These are phyloP conservation scores for Euschistus heros DNA, from an alignment of 1,140 invertebrate genomes.

Conservation along the genomic window DNA sequence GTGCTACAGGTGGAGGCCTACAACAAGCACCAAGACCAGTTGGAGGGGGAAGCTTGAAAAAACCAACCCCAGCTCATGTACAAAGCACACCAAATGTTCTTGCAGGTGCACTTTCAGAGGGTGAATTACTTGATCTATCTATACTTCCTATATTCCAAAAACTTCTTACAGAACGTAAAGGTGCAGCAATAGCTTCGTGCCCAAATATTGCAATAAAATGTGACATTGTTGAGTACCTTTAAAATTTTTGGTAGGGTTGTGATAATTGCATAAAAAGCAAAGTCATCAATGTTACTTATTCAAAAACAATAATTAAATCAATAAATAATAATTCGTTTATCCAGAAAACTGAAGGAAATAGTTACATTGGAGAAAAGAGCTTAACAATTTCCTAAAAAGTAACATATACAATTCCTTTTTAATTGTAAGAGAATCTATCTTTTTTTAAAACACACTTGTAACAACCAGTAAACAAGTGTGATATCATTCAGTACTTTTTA, in stretches of 20 bases:
- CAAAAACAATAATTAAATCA: no score
- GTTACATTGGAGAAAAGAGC: no score
- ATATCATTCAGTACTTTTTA: no score
- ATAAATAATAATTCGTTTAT: no score
- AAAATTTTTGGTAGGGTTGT: not conserved
- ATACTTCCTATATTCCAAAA: constrained; percentile 87
- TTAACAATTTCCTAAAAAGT: no score
- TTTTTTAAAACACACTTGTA: no score
- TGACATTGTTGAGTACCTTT: constrained; percentile 90
- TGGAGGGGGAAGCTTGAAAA: constrained; percentile 25
- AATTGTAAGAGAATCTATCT: no score
- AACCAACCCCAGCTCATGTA: constrained; percentile 38
- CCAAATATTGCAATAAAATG: constrained; percentile 91
- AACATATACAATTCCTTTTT: no score
- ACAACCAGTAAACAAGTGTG: no score
- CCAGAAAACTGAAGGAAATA: no score
- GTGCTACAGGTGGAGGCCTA: constrained; percentile 27
- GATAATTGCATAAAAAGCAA: not conserved
- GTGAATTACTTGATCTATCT: constrained; percentile 65
- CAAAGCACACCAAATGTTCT: constrained; percentile 44
- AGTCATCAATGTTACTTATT: no score
- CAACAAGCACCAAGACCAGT: not conserved
- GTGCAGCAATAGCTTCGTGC: constrained; percentile 74
- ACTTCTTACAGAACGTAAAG: constrained; percentile 67
- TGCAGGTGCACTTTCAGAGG: constrained; percentile 60